Evolutionary conservation across 2,888 invertebrate species (phyloP), one percentile per base, ranked within the genome.

Genomic region (Argyresthia albistria): DNA sequence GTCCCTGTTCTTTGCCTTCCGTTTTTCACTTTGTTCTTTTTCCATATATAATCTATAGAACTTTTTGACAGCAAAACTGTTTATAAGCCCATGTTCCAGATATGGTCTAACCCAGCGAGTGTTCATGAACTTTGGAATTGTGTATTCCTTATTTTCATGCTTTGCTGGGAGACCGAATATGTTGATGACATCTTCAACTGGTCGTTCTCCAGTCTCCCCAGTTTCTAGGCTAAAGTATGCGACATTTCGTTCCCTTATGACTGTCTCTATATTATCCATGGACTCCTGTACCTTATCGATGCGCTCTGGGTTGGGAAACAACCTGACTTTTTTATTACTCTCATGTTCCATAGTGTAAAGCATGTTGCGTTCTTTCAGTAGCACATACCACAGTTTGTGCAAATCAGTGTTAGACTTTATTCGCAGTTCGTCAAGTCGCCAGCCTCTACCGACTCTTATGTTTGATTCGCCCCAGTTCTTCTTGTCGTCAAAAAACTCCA

Each of bases 351-450:
- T 98, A 1, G 99, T 98, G 58, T 96, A 79, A 14, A 99, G 87
- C 98, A 99, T 98, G 76, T 99, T 99, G 53, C 93, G 90, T 80
- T 99, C 99, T 83, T 99, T 99, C 52, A 98, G 80, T 54, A 99
- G 83, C 12, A 91, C 69, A 67, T 89, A 98, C 99, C 99, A 99
- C 55, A 99, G 82, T 84, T 99, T 98, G 74, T 99, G 99, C 54
- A 99, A 89, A 79, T 99, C 99, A 50, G 92, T 88, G 73, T 98
- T 99, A 48, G 97, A 97, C 80, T 99, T 99, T 49, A 98, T 91
- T 66, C 99, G 89, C 15, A 99, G 83, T 76, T 99, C 99, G 58
- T 97, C 97, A 53, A 89, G 76, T 56, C 86, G 92, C 98, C 98
- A 99, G 4, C 95, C 90, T 62, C 98, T 89, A 3, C 98, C 97